A percentile compares a stretch with the other conserved stretches of the same genome.
Evolutionary conservation across 2,888 invertebrate genomes (phyloP).

Genomic region (Aleiodes leptofemur): DNA sequence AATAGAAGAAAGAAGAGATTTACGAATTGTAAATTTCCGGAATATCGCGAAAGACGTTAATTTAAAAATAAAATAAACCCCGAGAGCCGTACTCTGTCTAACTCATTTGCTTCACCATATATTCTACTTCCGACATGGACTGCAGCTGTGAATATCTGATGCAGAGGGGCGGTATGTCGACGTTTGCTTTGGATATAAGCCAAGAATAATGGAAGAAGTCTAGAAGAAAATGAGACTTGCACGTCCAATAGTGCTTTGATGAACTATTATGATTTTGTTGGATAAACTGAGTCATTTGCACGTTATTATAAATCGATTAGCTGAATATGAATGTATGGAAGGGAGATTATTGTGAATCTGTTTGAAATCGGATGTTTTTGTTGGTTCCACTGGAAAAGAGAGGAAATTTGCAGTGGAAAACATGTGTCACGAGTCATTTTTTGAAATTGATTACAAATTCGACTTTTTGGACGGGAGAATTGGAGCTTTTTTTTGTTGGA

Average conservation of each 20-base stretch:
- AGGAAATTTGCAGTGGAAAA: too few species aligned
- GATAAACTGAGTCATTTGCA: too few species aligned
- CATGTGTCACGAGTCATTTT: too few species aligned
- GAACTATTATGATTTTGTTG: neutral
- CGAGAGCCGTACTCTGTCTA: neutral
- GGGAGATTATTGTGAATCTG: too few species aligned
- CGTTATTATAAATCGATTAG: too few species aligned
- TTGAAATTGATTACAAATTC: too few species aligned
- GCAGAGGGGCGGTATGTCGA: neutral
- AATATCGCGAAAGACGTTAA: neutral
- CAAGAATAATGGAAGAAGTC: slow-evolving; percentile 49
- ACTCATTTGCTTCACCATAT: slow-evolving; percentile 16
- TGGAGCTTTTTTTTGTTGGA: too few species aligned
- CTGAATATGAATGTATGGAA: too few species aligned
- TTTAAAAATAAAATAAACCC: slow-evolving; percentile 7
- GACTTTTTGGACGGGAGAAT: too few species aligned
- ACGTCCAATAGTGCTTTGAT: slow-evolving; percentile 14
- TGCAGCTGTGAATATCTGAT: neutral
- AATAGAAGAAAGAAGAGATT: neutral
- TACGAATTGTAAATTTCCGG: neutral
- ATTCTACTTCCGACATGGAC: slow-evolving; percentile 24
- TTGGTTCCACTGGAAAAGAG: too few species aligned
- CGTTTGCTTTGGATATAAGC: slow-evolving; percentile 42
- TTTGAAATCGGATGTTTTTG: too few species aligned
- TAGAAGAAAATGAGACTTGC: slow-evolving; percentile 51